Base-by-base conservation (phyloP, 2,888 invertebrate genomes). In the Drosophila rellima region DNA sequence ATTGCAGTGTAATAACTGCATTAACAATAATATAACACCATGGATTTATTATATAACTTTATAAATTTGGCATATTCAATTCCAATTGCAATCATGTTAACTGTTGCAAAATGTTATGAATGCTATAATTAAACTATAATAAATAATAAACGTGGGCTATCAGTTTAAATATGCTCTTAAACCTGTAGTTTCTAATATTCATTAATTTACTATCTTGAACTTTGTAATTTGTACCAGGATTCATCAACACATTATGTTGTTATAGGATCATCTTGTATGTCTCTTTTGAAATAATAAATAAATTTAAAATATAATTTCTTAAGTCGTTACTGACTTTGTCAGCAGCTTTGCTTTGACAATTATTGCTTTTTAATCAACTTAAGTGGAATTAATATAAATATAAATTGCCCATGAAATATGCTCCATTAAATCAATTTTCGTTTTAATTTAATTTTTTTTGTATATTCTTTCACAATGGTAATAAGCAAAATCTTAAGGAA, bases 291-390 rank as follows among this genome's bases (percentile, higher is more conserved):
- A n/a, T n/a, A n/a, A n/a, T n/a, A 20, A 20, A 2, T 20, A 33
- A 33, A 20, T 11, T n/a, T 31, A 13, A 54, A 11, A n/a, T 18
- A 29, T 40, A 18, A n/a, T 29, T 54, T 13, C 4, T 1, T n/a
- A 29, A 15, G 42, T 42, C 33, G 42, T 42, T 26, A 35, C 17
- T 8, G 44, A 33, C 10, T 11, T 31, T 40, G 26, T 18, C 6
- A 47, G 45, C 45, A 29, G 48, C 48, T 47, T 45, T 45, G 26
- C 35, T 17, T 26, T 50, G 59, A 59, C 57, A 57, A 57, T 48
- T 57, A 57, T 57, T 29, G 57, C 50, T 33, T 59, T 55, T 45
- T 45, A 56, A 57, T 57, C 57, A 57, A 37, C 39, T 59, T 37
- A 48, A 59, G 57, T 45, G 47, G 47, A 37, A 37, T 47, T 60